Base-by-base conservation (phyloP, 2,797 vertebrate genomes). In the Hippoglossus hippoglossus region DNA sequence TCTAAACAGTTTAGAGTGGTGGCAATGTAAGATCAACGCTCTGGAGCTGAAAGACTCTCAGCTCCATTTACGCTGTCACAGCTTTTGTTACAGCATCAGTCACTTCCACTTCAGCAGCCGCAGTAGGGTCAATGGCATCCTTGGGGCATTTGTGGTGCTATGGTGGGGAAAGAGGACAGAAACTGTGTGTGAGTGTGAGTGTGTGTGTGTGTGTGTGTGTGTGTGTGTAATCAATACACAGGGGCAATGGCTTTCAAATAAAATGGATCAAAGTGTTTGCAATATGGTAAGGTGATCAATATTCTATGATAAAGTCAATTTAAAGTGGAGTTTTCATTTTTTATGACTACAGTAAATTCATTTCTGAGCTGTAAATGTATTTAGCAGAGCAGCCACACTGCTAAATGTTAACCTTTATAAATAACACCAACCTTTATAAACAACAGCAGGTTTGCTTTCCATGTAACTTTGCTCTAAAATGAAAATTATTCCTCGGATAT, bases 31-130 rank as follows among this genome's bases (percentile, higher is more conserved):
- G 77, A 63, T 62, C 24, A 54, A 58, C 54, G 19, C 64, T 79
- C 70, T 72, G 67, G 67, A 79, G 71, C 67, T 63, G 67, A 82
- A 74, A 78, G 64, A 77, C 71, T 81, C 61, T 75, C 66, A 61
- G 87, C 75, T 80, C 70, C 73, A 87, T 89, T 90, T 84, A 79
- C 12, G 47, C 77, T 86, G 84, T 80, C 77, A 88, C 69, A 76
- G 83, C 76, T 86, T 85, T 71, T 81, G 74, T 80, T 81, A 62
- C 60, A 63, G 71, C 84, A 89, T 91, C 83, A 84, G 70, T 90
- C 82, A 80, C 85, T 87, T 89, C 86, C 82, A 87, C 85, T 85
- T 79, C 87, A 84, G 77, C 71, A 67, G 67, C 46, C 31, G 67
- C 65, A 68, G 65, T 21, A 49, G 84, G 84, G 88, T 89, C 85